Evolutionary conservation across 2,113 vertebrate genomes (phyloP).

Genomic region (Lophotis ruficrista): DNA sequence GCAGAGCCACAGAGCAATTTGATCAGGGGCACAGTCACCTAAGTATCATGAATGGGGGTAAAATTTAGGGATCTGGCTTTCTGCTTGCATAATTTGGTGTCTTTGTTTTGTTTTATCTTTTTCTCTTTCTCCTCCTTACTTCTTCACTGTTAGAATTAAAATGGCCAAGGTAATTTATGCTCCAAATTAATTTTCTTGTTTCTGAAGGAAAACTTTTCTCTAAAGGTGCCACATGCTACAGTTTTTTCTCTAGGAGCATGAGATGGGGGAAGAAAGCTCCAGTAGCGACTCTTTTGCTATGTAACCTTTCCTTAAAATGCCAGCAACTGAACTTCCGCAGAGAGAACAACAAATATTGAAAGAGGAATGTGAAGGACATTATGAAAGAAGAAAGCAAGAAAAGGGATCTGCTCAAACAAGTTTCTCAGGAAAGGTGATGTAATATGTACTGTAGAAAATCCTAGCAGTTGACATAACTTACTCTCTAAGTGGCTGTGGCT

Average conservation of each 20-base stretch:
- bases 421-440: slow-evolving; percentile 52
- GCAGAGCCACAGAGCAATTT: background rate
- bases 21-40: background rate
- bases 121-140: background rate
- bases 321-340: background rate
- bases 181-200: background rate
- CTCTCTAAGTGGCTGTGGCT: background rate
- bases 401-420: slow-evolving; percentile 43
- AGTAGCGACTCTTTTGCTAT: background rate
- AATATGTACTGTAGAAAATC: slow-evolving; percentile 50
- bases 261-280: background rate
- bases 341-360: slow-evolving; percentile 35
- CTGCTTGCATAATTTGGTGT: background rate
- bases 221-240: background rate
- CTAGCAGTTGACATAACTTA: slow-evolving; percentile 8
- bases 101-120: background rate
- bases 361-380: slow-evolving; percentile 26
- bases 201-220: background rate
- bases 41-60: background rate
- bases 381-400: slow-evolving; percentile 34
- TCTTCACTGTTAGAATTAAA: background rate
- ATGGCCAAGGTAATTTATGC: background rate
- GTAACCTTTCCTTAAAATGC: slow-evolving; percentile 54
- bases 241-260: background rate
- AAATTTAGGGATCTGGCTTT: background rate